These are phyloP conservation scores for Zelostemma sp. DNA, from an alignment of 1,140 invertebrate species.

Conservation along the genomic window DNA sequence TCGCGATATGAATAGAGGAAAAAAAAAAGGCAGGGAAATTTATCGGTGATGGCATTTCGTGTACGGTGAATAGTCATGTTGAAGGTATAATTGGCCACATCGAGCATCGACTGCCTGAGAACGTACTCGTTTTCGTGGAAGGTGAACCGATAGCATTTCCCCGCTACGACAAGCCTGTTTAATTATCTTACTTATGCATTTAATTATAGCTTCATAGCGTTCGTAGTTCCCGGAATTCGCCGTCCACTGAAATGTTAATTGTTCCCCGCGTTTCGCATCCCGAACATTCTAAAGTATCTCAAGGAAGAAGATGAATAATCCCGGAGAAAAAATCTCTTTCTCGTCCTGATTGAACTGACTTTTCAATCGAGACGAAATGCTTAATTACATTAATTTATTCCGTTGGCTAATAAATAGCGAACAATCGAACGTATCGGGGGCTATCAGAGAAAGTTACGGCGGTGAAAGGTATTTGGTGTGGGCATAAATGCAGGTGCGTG, in stretches of 20 bases:
- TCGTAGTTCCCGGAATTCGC: neutral
- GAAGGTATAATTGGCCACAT: conserved; percentile 11
- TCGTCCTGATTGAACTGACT: too few relatives aligned
- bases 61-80: conserved; percentile 8
- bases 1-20: neutral
- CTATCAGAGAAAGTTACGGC: conserved; percentile 56
- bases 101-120: conserved; percentile 8
- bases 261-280: neutral
- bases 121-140: conserved; percentile 8
- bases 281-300: neutral
- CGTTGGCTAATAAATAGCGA: neutral
- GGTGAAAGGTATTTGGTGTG: conserved; percentile 60
- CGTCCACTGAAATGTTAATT: neutral
- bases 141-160: conserved; percentile 11
- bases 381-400: neutral
- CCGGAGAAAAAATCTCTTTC: too few relatives aligned
- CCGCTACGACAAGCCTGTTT: conserved; percentile 4
- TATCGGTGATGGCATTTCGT: conserved; percentile 8
- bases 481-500: conserved; percentile 59
- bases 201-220: conserved; percentile 7
- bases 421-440: neutral
- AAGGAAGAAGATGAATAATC: too few relatives aligned
- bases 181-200: conserved; percentile 13
- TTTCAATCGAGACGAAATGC: too few relatives aligned
- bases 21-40: neutral